Evolutionary conservation across 2,797 vertebrate species (phyloP), one percentile per base, ranked within the genome.

Genomic region (Pygocentrus nattereri): DNA sequence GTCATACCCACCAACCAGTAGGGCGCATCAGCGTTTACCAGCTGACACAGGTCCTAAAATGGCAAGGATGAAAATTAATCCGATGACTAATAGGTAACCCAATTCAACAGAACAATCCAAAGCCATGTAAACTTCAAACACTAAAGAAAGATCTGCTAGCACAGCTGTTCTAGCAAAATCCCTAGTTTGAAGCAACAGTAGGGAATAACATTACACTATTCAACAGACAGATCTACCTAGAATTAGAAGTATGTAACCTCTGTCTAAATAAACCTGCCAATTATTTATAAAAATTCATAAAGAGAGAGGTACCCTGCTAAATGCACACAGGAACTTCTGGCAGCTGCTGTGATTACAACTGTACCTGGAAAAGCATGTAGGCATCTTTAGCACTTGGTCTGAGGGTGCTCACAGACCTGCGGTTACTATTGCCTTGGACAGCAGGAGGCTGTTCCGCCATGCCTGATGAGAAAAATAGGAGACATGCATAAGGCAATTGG

Each of bases 1-100:
- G 98, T 99, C 98, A 99, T 99, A 56, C 98, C 98, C 85, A 99
- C 96, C 8, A 99, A 93, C 98, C 98, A 99, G 90, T 99, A 99
- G 84, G 98, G 98, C 84, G 98, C 98, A 74, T 99, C 98, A 15
- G 98, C 98, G 76, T 99, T 99, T 90, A 99, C 98, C 83, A 99
- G 90, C 88, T 99, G 98, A 90, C 98, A 99, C 80, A 99, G 92
- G 87, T 99, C 98, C 98, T 99, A 88, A n/a, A 54, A 77, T 15
- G 25, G 16, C 47, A 65, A 3, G 8, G 2, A 31, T 61, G 11
- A 38, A 68, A 34, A 67, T 34, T 1, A n/a, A n/a, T 67, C 18
- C 18, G 67, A 23, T 2, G 41, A 21, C 3, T 8, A 67, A 41
- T 15, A 15, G 21, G 30, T 5, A 1, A 21, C 2, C 18, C 31